These are phyloP conservation scores for Hesperia comma DNA, from an alignment of 2,888 invertebrate genomes.

Conservation along the genomic window DNA sequence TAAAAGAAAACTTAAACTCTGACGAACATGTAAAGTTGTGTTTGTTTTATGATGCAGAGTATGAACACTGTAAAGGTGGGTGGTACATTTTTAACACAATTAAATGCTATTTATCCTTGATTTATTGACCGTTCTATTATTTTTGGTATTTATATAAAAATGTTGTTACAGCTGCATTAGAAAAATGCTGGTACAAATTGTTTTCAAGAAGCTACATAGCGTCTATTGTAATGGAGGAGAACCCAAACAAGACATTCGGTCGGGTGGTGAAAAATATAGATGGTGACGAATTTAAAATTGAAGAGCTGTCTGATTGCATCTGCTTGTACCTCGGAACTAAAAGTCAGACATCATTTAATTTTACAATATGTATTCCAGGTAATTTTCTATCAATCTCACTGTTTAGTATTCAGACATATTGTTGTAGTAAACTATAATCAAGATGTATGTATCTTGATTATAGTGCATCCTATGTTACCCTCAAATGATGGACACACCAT, in stretches of 20 bases:
- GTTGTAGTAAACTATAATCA: too few relatives aligned
- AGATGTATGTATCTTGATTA: too few relatives aligned
- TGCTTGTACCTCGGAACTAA: constrained; percentile 88
- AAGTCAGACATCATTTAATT: constrained; percentile 86
- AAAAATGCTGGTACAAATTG: constrained; percentile 57
- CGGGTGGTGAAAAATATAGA: constrained; percentile 57
- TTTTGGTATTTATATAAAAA: not conserved
- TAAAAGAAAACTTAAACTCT: constrained; percentile 54
- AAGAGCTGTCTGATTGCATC: constrained; percentile 75
- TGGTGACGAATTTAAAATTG: constrained; percentile 53
- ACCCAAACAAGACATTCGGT: constrained; percentile 59
- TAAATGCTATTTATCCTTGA: too few relatives aligned
- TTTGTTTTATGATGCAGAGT: constrained; percentile 87
- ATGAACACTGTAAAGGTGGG: constrained; percentile 85
- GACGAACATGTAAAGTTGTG: constrained; percentile 68
- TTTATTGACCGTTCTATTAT: too few relatives aligned
- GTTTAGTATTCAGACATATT: too few relatives aligned
- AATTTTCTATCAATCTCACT: constrained; percentile 32
- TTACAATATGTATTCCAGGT: constrained; percentile 82
- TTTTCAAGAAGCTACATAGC: constrained; percentile 67
- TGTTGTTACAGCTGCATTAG: constrained; percentile 61
- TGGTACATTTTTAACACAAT: not conserved
- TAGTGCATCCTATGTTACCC: too few relatives aligned
- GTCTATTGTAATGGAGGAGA: constrained; percentile 58
- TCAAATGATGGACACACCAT: too few relatives aligned